Conservation (phyloP, 1,140 invertebrate genomes). For the Neoseiulus cucumeris region DNA sequence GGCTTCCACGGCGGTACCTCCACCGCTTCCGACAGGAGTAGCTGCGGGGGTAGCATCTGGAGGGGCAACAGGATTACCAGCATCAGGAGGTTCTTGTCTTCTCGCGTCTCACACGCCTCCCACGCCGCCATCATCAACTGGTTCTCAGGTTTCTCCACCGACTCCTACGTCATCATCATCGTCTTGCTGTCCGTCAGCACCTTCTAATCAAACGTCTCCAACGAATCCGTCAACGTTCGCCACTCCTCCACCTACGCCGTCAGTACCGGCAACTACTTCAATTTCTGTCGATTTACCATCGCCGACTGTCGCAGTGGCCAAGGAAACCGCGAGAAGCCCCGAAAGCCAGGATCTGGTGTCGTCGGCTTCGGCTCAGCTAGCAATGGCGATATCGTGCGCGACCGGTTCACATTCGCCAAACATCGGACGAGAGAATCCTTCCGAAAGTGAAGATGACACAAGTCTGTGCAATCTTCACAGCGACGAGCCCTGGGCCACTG, state of each 20-base stretch:
- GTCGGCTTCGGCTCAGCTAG: background rate
- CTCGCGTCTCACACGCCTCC: slow-evolving; percentile 1
- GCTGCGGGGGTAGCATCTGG: no score
- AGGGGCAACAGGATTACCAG: no score
- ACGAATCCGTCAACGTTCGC: background rate
- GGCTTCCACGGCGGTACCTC: no score
- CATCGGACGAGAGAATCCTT: no score
- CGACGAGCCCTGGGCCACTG: no score
- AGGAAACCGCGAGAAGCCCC: background rate
- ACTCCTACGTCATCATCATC: background rate
- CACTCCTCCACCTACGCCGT: background rate
- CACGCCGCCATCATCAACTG: background rate
- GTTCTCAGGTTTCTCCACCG: background rate
- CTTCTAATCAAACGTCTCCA: background rate
- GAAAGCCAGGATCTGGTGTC: background rate
- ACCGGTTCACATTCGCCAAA: background rate
- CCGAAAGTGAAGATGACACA: no score
- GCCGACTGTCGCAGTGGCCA: background rate
- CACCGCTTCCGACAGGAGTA: no score
- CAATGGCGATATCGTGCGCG: slow-evolving; percentile 6
- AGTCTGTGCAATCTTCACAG: no score
- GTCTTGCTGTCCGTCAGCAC: background rate
- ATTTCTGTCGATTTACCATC: background rate
- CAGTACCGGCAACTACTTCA: background rate
- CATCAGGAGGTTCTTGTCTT: no score